Conservation (phyloP, 2,797 vertebrate genomes). For the Parauchenoglanis punctatus region DNA sequence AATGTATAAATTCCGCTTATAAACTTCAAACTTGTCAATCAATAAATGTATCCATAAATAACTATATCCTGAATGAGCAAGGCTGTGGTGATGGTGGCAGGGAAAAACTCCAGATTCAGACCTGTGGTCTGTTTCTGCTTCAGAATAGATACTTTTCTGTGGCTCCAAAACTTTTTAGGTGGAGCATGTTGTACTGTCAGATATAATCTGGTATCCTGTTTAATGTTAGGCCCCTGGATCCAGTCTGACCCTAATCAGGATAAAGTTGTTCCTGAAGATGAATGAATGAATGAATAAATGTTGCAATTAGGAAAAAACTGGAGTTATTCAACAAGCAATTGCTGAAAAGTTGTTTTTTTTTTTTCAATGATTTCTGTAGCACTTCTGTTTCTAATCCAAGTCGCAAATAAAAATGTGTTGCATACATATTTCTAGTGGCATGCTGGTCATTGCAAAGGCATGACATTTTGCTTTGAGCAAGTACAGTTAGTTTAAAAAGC, state of each 20-base stretch:
- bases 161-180: neutral
- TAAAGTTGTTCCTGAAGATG: neutral
- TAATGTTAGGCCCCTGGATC: neutral
- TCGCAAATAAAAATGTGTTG: neutral
- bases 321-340: neutral
- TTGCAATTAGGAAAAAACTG: neutral
- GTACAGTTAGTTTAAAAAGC: neutral
- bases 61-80: too few relatives aligned
- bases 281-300: neutral
- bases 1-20: too few relatives aligned
- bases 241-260: neutral
- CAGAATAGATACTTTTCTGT: neutral
- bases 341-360: neutral
- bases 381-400: neutral
- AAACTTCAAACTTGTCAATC: too few relatives aligned
- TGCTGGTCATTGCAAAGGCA: neutral
- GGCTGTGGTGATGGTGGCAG: too few relatives aligned
- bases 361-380: neutral
- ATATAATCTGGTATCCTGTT: neutral
- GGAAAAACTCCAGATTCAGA: too few relatives aligned
- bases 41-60: too few relatives aligned
- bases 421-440: neutral
- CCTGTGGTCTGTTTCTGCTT: neutral
- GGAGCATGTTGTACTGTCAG: neutral
- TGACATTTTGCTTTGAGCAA: neutral